phyloP scores from a whole-genome alignment of 2,888 invertebrate genomes.

The Thyatira batis region DNA sequence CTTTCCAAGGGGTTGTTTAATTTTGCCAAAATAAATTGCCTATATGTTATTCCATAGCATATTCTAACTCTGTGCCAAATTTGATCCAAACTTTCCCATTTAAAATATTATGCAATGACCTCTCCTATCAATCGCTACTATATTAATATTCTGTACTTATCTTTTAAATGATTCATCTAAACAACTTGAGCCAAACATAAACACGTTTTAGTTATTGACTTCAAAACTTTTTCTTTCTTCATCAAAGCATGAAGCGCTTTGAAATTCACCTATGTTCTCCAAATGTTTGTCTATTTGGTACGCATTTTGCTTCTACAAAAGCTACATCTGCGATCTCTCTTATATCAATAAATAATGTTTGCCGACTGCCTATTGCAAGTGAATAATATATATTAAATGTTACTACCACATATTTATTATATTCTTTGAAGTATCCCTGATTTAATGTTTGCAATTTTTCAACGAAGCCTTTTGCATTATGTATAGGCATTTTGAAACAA shows the following conservation, averaged over 20 bases:
- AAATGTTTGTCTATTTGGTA: neutral
- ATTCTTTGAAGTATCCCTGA: neutral
- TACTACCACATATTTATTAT: neutral
- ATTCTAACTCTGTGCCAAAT: too few species aligned
- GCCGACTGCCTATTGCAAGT: neutral
- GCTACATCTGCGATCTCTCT: neutral
- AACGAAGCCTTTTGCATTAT: neutral
- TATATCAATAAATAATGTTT: neutral
- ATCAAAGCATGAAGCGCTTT: neutral
- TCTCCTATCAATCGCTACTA: too few species aligned
- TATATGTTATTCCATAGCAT: too few species aligned
- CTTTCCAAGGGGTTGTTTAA: too few species aligned
- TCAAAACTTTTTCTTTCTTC: neutral
- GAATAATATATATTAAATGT: neutral
- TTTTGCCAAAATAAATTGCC: too few species aligned
- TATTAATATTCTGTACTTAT: too few species aligned
- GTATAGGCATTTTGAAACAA: neutral
- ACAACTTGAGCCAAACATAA: neutral
- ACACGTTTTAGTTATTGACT: neutral
- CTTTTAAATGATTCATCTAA: neutral
- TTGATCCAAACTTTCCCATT: too few species aligned
- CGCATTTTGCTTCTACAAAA: neutral
- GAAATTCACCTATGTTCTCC: too few species aligned
- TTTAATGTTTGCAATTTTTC: neutral
- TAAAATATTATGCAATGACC: too few species aligned